Percentiles rank a stretch among this genome's conserved stretches.
Conservation (phyloP, 2,797 vertebrate species). For the Epinephelus awoara region DNA sequence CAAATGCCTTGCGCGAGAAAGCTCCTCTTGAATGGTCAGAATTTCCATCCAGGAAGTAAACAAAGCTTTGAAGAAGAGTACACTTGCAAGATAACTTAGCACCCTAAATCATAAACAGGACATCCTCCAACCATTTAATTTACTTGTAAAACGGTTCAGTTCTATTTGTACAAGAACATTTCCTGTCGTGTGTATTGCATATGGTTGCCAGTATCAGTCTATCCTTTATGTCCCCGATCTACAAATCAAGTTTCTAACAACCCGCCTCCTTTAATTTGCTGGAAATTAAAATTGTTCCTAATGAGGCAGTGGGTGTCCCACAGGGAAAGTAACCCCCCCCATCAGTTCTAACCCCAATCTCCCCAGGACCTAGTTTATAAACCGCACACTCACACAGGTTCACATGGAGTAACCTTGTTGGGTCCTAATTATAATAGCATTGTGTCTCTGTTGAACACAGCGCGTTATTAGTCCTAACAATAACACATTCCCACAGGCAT, state of each 20-base stretch:
- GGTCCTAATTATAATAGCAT: conserved; percentile 72
- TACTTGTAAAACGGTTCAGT: background rate
- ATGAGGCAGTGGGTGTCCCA: conserved; percentile 72
- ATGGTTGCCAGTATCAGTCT: conserved; percentile 32
- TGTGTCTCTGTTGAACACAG: conserved; percentile 64
- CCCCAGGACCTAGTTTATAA: conserved; percentile 74
- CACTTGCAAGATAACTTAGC: background rate
- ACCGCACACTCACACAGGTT: conserved; percentile 50
- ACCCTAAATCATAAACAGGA: conserved; percentile 1
- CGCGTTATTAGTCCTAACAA: conserved; percentile 70
- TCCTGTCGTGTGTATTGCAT: background rate
- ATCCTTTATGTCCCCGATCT: conserved; percentile 57
- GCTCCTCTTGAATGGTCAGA: too few species aligned
- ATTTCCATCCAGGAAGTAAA: too few species aligned
- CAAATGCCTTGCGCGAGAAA: too few species aligned
- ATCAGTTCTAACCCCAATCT: conserved; percentile 67
- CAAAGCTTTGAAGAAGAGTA: too few species aligned
- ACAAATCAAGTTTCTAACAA: conserved; percentile 65
- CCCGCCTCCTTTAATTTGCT: conserved; percentile 69
- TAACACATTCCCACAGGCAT: conserved; percentile 67
- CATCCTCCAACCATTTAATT: background rate
- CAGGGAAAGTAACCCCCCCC: conserved; percentile 60
- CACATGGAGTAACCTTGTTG: conserved; percentile 68
- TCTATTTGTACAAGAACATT: background rate
- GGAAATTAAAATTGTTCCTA: conserved; percentile 74